phyloP scores from a whole-genome alignment of 2,888 invertebrate genomes.

The Pseudococcus viburni region DNA sequence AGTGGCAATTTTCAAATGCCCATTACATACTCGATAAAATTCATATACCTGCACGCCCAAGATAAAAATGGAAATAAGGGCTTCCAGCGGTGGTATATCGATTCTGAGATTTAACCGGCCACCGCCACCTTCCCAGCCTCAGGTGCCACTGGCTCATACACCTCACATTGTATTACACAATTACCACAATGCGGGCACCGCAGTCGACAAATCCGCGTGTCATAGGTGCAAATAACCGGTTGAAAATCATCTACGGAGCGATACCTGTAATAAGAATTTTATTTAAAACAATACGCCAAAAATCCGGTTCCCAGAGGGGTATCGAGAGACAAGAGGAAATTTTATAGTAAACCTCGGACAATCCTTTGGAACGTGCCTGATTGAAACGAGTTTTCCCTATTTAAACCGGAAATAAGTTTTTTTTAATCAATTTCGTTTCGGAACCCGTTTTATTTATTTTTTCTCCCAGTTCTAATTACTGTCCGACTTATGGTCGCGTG shows the following conservation, averaged over 20 bases:
- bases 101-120: not conserved
- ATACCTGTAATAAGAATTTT: conserved; percentile 16
- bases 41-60: conserved; percentile 6
- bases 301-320: conserved; percentile 2
- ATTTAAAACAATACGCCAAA: conserved; percentile 45
- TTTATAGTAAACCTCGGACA: conserved; percentile 14
- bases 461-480: conserved; percentile 38
- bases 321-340: not conserved
- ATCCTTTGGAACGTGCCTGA: conserved; percentile 30
- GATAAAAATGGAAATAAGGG: conserved; percentile 25
- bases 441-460: conserved; percentile 23
- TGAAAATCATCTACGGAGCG: not conserved
- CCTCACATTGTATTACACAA: conserved; percentile 19
- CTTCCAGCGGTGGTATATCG: conserved; percentile 37
- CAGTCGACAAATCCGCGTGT: conserved; percentile 24
- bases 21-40: not conserved
- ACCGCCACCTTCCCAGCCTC: no score
- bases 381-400: conserved; percentile 43
- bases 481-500: conserved; percentile 52
- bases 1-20: conserved; percentile 35
- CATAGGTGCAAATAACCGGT: conserved; percentile 40
- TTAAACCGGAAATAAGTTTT: conserved; percentile 48
- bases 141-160: not conserved
- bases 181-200: conserved; percentile 19
- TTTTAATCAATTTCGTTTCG: conserved; percentile 9